These are phyloP conservation scores for Biston betularia DNA, from an alignment of 2,888 invertebrate genomes.

Conservation along the genomic window DNA sequence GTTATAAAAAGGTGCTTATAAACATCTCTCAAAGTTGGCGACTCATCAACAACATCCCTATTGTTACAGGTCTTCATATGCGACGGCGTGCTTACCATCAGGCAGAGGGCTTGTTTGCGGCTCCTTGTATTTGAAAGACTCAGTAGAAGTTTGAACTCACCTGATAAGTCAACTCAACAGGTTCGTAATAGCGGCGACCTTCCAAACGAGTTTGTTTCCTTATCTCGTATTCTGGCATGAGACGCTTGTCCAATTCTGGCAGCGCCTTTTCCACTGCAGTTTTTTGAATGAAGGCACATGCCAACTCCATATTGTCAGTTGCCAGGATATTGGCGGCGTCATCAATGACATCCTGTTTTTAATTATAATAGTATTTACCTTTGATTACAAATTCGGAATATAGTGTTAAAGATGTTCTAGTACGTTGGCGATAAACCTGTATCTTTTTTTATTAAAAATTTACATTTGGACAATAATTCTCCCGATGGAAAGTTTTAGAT, in stretches of 20 bases:
- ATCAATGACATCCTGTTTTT: constrained; percentile 92
- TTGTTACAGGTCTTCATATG: too few species aligned
- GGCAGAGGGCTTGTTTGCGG: too few species aligned
- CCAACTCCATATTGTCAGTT: constrained; percentile 98
- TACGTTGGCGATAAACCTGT: too few species aligned
- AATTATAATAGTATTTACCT: too few species aligned
- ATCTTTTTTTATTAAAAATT: too few species aligned
- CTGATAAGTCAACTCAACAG: constrained; percentile 93
- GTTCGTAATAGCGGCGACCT: constrained; percentile 96
- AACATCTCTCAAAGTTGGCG: too few species aligned
- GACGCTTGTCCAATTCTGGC: constrained; percentile 97
- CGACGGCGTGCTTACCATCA: too few species aligned
- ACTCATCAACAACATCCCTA: too few species aligned
- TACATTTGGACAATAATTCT: too few species aligned
- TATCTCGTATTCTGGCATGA: constrained; percentile 95
- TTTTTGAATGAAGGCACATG: constrained; percentile 99
- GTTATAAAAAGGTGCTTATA: too few species aligned
- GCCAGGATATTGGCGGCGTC: constrained; percentile 95
- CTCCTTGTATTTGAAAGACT: neutral
- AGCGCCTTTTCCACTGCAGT: constrained; percentile 98
- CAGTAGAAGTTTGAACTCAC: neutral
- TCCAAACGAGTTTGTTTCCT: constrained; percentile 96
- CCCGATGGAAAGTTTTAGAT: too few species aligned
- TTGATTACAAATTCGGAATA: too few species aligned
- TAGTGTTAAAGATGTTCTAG: neutral